phyloP scores from a whole-genome alignment of 2,888 invertebrate species.

The Alviniconcha strummeri region DNA sequence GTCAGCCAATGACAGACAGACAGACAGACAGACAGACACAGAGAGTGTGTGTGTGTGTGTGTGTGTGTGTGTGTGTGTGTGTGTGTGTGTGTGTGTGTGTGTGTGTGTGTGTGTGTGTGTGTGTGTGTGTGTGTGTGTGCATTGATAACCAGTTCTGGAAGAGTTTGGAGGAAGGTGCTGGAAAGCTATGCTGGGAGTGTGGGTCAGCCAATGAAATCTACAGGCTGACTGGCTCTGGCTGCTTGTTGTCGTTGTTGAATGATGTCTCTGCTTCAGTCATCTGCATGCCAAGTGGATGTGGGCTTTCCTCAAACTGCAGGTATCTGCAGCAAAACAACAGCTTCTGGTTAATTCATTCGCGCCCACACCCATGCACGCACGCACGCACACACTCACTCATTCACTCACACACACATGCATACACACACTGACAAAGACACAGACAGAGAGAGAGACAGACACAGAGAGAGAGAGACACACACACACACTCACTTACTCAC shows the following conservation, averaged over 20 bases:
- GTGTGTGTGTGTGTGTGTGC: too few species aligned
- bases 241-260: conserved; percentile 6
- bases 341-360: neutral
- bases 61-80: too few species aligned
- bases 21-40: too few species aligned
- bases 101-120: too few species aligned
- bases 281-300: neutral
- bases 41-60: too few species aligned
- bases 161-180: too few species aligned
- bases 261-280: conserved; percentile 8
- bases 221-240: too few species aligned
- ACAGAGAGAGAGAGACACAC: neutral
- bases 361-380: neutral
- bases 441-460: neutral
- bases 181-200: too few species aligned
- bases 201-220: neutral
- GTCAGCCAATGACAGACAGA: too few species aligned
- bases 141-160: too few species aligned
- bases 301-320: conserved; percentile 10
- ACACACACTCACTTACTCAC: neutral
- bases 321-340: neutral
- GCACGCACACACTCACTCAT: neutral
- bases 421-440: conserved; percentile 8
- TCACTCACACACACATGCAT: neutral
- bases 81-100: too few species aligned